phyloP scores from a whole-genome alignment of 1,140 invertebrate species.

The Neuroterus valhalla region DNA sequence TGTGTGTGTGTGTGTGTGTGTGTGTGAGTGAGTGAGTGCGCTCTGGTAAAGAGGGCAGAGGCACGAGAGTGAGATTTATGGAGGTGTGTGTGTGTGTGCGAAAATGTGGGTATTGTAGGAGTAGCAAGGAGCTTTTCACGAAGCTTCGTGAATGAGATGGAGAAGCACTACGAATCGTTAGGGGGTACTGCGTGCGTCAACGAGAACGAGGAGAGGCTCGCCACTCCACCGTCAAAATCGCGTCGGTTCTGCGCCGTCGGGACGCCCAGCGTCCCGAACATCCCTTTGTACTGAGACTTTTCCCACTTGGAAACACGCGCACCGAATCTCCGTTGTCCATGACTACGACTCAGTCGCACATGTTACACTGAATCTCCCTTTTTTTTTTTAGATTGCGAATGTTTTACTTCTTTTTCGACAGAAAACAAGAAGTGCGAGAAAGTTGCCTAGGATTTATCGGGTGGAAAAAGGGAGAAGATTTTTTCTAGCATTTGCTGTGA shows the following conservation, averaged over 20 bases:
- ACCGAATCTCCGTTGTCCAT: conserved; percentile 19
- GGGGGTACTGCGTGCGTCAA: conserved; percentile 49
- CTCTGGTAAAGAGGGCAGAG: too few species aligned
- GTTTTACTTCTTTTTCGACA: too few species aligned
- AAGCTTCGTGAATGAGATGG: conserved; percentile 52
- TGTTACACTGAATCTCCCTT: not conserved
- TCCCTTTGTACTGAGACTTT: conserved; percentile 31
- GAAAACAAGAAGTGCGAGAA: too few species aligned
- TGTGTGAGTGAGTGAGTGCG: too few species aligned
- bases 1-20: not conserved
- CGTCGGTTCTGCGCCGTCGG: conserved; percentile 63
- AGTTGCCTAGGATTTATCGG: too few species aligned
- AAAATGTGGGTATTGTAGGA: not conserved
- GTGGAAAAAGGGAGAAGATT: too few species aligned
- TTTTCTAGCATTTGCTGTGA: too few species aligned
- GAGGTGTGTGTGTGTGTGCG: not conserved
- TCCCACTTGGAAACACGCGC: conserved; percentile 10
- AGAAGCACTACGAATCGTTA: conserved; percentile 59
- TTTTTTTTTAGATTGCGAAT: too few species aligned
- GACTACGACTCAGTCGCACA: conserved; percentile 2
- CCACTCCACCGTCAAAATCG: conserved; percentile 37
- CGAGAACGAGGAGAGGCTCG: conserved; percentile 54
- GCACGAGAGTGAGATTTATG: too few species aligned
- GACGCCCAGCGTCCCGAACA: conserved; percentile 46
- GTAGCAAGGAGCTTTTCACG: conserved; percentile 44